Conservation (phyloP, 2,888 invertebrate species). For the Imbricaverruca yamaguchii region DNA sequence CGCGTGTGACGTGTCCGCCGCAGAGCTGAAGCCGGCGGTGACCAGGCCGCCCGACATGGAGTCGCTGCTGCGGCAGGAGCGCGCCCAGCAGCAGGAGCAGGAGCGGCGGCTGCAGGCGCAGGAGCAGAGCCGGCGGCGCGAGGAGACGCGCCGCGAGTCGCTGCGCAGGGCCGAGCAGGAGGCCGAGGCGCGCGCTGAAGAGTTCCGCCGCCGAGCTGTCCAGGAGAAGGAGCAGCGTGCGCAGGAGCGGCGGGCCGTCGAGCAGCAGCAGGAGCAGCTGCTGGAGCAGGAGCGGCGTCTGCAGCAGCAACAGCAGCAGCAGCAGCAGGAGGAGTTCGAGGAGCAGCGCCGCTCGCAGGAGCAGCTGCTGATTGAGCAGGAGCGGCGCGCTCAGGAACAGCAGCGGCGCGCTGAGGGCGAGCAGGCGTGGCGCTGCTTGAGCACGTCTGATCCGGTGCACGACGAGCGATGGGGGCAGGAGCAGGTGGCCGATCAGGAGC, state of each 20-base stretch:
- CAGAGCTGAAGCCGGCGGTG: conserved; percentile 46
- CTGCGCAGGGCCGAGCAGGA: conserved; percentile 39
- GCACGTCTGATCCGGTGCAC: not conserved
- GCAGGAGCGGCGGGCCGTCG: conserved; percentile 58
- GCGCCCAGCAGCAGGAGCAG: conserved; percentile 43
- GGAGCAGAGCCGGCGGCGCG: conserved; percentile 50
- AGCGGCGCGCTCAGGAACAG: not conserved
- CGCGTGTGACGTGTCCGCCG: conserved; percentile 58
- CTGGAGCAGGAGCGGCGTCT: conserved; percentile 39
- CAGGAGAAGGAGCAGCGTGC: conserved; percentile 62
- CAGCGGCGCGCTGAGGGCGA: conserved; percentile 6
- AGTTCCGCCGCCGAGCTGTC: not conserved
- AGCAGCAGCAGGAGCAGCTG: conserved; percentile 23
- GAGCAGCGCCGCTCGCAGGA: conserved; percentile 24
- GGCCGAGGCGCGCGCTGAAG: conserved; percentile 26
- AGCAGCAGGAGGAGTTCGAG: not conserved
- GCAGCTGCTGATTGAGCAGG: not conserved
- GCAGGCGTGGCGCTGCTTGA: not conserved
- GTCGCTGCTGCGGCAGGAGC: conserved; percentile 68
- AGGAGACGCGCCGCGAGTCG: conserved; percentile 48
- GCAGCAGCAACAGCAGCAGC: not conserved
- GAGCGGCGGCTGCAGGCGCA: conserved; percentile 47
- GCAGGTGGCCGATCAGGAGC: not conserved
- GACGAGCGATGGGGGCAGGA: not conserved
- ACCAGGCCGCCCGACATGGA: conserved; percentile 72